Conservation (phyloP, 1,140 invertebrate species). For the Archivesica marissinica region DNA sequence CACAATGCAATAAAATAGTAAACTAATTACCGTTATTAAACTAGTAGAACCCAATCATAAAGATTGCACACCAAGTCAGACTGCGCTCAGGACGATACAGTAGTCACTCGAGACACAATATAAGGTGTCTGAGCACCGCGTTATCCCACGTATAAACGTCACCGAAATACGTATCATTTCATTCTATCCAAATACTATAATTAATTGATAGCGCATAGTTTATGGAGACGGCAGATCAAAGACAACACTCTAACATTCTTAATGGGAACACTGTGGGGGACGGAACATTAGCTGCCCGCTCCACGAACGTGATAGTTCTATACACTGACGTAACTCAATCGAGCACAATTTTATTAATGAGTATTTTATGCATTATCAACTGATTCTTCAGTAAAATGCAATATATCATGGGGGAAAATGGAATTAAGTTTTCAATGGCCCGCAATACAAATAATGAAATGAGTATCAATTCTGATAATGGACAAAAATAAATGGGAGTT, state of each 20-base stretch:
- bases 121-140: neutral
- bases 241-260: too few relatives aligned
- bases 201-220: neutral
- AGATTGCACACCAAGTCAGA: too few relatives aligned
- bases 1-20: too few relatives aligned
- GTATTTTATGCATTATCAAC: neutral
- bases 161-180: too few relatives aligned
- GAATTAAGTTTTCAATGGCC: neutral
- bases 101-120: too few relatives aligned
- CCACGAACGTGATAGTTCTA: neutral
- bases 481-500: slow-evolving; percentile 17
- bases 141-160: neutral
- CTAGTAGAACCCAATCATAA: too few relatives aligned
- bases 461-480: neutral
- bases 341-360: neutral
- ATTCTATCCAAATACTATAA: too few relatives aligned
- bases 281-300: neutral
- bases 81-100: too few relatives aligned
- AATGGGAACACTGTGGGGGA: neutral
- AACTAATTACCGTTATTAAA: too few relatives aligned
- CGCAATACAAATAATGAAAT: slow-evolving; percentile 11
- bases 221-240: neutral
- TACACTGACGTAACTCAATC: neutral
- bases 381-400: neutral
- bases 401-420: too few relatives aligned